Conservation (phyloP, 2,888 invertebrate genomes). For the Lobophora halterata region DNA sequence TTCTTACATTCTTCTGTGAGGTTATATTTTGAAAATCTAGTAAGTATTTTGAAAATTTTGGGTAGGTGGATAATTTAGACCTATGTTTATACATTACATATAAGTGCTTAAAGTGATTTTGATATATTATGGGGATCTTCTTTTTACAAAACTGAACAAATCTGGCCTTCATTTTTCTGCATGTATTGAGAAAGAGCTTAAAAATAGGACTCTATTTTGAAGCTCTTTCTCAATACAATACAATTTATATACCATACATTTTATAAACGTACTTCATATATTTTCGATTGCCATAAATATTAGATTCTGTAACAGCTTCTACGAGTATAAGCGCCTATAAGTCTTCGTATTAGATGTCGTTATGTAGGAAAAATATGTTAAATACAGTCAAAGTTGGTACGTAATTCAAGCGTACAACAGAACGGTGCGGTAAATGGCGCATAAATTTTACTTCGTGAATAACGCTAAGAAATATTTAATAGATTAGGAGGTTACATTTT, state of each 20-base stretch:
- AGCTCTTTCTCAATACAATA: too few species aligned
- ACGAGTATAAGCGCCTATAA: conserved; percentile 8
- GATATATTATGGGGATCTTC: too few species aligned
- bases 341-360: conserved; percentile 28
- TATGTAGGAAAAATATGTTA: conserved; percentile 46
- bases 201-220: too few species aligned
- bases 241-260: too few species aligned
- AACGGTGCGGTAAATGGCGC: conserved; percentile 63
- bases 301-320: background rate
- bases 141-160: too few species aligned
- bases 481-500: too few species aligned
- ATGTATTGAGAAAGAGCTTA: too few species aligned
- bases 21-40: conserved; percentile 18
- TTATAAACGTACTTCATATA: too few species aligned
- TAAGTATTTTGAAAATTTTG: conserved; percentile 5
- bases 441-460: conserved; percentile 68
- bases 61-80: background rate
- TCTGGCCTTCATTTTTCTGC: too few species aligned
- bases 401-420: conserved; percentile 53
- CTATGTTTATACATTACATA: too few species aligned
- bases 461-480: conserved; percentile 70
- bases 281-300: background rate
- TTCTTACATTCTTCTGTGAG: conserved; percentile 15
- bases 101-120: too few species aligned
- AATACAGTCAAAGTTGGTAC: conserved; percentile 51